A percentile compares a stretch with the other conserved stretches of the same genome.
phyloP scores from a whole-genome alignment of 2,113 vertebrate genomes.

The Gasterosteus aculeatus region DNA sequence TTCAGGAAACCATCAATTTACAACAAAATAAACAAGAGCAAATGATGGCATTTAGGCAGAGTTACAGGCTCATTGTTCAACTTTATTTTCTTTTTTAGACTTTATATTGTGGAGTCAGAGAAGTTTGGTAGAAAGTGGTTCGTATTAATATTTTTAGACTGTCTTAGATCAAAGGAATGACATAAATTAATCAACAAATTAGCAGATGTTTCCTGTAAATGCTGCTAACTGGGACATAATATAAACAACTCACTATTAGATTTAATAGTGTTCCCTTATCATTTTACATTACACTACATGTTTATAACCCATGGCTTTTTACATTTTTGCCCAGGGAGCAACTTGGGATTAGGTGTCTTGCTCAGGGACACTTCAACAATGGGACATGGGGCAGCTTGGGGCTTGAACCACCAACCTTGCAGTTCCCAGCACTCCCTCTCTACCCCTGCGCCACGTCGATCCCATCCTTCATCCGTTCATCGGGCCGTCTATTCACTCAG shows the following conservation, averaged over 20 bases:
- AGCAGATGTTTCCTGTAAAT: not conserved
- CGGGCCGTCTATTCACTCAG: not conserved
- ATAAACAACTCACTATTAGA: not conserved
- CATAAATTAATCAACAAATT: not conserved
- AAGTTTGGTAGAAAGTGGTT: not conserved
- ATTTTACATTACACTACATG: not conserved
- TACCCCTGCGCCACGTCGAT: too few relatives aligned
- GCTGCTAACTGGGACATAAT: not conserved
- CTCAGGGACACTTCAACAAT: too few relatives aligned
- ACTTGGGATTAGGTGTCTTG: too few relatives aligned
- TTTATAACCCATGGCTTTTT: too few relatives aligned
- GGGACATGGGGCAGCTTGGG: too few relatives aligned
- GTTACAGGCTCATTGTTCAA: too few relatives aligned
- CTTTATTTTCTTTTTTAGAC: too few relatives aligned
- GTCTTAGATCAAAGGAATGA: not conserved
- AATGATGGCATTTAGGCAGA: too few relatives aligned
- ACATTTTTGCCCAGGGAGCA: too few relatives aligned
- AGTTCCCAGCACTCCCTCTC: too few relatives aligned
- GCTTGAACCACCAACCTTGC: too few relatives aligned
- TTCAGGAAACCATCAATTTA: not conserved
- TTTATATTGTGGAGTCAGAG: not conserved
- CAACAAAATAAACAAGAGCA: too few relatives aligned
- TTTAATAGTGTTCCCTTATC: not conserved
- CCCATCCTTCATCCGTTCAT: not conserved
- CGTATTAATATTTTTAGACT: not conserved